Base-by-base conservation (phyloP, 2,888 invertebrate genomes). In the Drosophila diplacantha region DNA sequence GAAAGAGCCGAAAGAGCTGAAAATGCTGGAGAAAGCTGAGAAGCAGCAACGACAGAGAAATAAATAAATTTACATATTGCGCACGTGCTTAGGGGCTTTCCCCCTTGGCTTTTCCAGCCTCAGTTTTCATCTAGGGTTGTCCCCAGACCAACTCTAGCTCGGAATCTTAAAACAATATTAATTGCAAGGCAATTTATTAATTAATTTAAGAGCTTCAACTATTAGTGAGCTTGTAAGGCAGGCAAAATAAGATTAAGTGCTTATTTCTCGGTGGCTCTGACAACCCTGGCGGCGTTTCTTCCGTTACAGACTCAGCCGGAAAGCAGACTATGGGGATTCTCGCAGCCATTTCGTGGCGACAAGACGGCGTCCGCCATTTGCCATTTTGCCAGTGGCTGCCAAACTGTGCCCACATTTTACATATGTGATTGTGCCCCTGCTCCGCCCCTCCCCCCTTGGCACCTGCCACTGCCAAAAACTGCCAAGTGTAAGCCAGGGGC, bases 31-130 rank as follows among this genome's bases (percentile, higher is more conserved):
- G 20, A 20, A 38, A 38, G 38, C 18, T 22, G 22, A 52, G 46
- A 46, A 29, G 24, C 24, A 24, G 20, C 32, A 38, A 20, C 41
- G 47, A 37, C 47, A 49, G 56, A 38, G 53, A 58, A 64, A 55
- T 60, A 67, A 57, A 72, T 63, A 74, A 76, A 78, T 78, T 76
- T 78, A 80, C 82, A 78, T 78, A 80, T 82, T 74, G 62, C 65
- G 78, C 80, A 82, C 78, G 82, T 78, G 78, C 78, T 82, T 73
- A 70, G 39, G 52, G 37, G 70, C 37, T 49, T 44, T 56, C 26
- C 26, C n/a, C 26, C 26, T 39, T 9, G 18, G 16, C 56, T 39
- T 34, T 50, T 50, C 39, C 37, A 55, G 54, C 65, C 34, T 44
- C 18, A n/a, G 20, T 6, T 34, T 31, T 35, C 26, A 24, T 34